Evolutionary conservation across 1,140 invertebrate genomes (phyloP), one percentile per base, ranked within the genome.

Genomic region (silkworm (Bombyx mori)): DNA sequence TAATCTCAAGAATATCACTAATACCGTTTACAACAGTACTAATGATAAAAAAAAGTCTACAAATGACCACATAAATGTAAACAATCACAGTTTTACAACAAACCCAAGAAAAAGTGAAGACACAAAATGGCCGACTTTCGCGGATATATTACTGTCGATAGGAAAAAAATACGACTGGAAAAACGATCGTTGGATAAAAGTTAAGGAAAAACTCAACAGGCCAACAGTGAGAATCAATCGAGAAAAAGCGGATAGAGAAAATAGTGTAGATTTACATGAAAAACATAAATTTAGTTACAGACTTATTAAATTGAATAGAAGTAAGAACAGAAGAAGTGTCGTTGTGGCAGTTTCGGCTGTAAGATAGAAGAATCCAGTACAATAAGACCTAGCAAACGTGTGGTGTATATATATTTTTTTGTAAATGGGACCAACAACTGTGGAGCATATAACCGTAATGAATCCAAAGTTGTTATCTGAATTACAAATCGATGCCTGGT

Each of bases 81-180:
- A 54, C 9, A 35, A 35, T 35, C 4, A 35, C 26, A 35, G 26
- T 35, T 35, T 35, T 35, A 35, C 26, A 5, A 35, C 26, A 3
- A 35, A 35, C 1, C 26, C 1, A 35, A 7, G 10, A 44, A n/a
- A 42, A 8, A n/a, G 5, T n/a, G 8, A 43, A 54, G 57, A 57
- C 47, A 45, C 60, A 43, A 56, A 57, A 48, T 84, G 83, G 83
- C 83, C 83, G 8, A 84, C 74, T 66, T 86, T 86, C 56, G 74
- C 83, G 61, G 81, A 84, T 48, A 79, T 86, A 6, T 62, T 86
- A 56, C 54, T 75, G 62, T 73, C 66, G 26, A 80, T 86, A 47
- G 83, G 83, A n/a, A 82, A 74, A 63, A 77, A 67, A 63, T 86
- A 84, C 54, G 80, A 86, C 55, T 84, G 81, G 81, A 84, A 84